phyloP scores from a whole-genome alignment of 2,888 invertebrate species.

The Xylota segnis region DNA sequence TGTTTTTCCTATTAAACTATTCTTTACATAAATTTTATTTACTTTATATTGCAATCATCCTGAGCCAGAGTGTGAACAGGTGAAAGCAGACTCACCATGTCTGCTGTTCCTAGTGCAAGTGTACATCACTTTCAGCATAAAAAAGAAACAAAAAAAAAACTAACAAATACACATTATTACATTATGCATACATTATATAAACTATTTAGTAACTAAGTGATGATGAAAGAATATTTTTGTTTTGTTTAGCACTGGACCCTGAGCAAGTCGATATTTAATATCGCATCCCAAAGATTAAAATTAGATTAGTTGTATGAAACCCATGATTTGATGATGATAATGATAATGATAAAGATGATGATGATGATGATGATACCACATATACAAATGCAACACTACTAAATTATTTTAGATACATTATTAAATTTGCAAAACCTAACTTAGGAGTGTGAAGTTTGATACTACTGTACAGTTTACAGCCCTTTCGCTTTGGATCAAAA shows the following conservation, averaged over 20 bases:
- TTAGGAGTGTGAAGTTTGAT: background rate
- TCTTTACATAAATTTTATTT: constrained; percentile 44
- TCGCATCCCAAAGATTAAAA: constrained; percentile 67
- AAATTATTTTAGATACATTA: constrained; percentile 23
- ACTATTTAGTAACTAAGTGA: constrained; percentile 42
- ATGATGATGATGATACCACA: constrained; percentile 31
- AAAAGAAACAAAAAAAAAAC: background rate
- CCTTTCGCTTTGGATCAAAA: background rate
- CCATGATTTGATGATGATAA: no score
- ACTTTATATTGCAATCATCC: constrained; percentile 41
- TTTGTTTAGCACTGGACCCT: constrained; percentile 13
- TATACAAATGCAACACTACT: constrained; percentile 21
- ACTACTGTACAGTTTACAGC: background rate
- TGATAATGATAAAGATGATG: no score
- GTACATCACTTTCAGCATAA: constrained; percentile 53
- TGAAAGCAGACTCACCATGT: constrained; percentile 16
- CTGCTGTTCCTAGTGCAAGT: constrained; percentile 57
- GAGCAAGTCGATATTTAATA: constrained; percentile 38
- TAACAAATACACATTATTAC: constrained; percentile 43
- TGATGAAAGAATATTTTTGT: constrained; percentile 3
- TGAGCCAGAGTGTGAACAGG: constrained; percentile 48
- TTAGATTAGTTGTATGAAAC: constrained; percentile 37
- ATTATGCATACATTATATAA: constrained; percentile 42
- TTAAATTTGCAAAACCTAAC: background rate
- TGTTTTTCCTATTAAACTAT: constrained; percentile 53